Evolutionary conservation across 2,113 vertebrate genomes (phyloP), one percentile per base, ranked within the genome.

Genomic region (Symphodus melops): DNA sequence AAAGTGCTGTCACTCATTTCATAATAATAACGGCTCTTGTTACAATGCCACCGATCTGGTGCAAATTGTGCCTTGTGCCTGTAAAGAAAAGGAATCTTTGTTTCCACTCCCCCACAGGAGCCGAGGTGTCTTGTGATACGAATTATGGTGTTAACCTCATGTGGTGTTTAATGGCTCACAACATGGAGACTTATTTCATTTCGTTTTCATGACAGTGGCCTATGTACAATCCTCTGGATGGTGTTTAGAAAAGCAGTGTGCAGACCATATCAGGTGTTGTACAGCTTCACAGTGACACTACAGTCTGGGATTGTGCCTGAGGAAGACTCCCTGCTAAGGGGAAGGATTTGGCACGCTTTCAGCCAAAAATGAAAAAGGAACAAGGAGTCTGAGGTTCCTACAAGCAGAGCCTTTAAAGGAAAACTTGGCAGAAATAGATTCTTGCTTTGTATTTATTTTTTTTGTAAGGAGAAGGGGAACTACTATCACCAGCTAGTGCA

Each of bases 131-230:
- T 92, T 93, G 92, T 95, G 93, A 93, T 89, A 56, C 49, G 70
- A 81, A 92, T 93, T 93, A 94, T 79, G 72, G 77, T 62, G 75
- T 93, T 93, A 93, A 92, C 87, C 80, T 75, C 79, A 89, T 88
- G 86, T 79, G 78, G 83, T 81, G 79, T 68, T 20, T 86, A 88
- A 88, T 81, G 61, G 81, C 81, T 81, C 75, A 67, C 85, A 85
- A 79, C 86, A 72, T 68, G 76, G 75, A 73, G 64, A 80, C 68
- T 86, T 77, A 75, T 86, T 89, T 83, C 10, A 83, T 88, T 91
- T 84, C 79, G 68, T 81, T 44, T 81, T 46, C 56, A 77, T 74
- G 81, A 84, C 74, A 65, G 57, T 4, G 9, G 33, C 48, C 63
- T 21, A 53, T 64, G 60, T 75, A 69, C 53, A 48, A 67, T 79